phyloP scores from a whole-genome alignment of 2,113 vertebrate species.

The Cinclus cinclus region DNA sequence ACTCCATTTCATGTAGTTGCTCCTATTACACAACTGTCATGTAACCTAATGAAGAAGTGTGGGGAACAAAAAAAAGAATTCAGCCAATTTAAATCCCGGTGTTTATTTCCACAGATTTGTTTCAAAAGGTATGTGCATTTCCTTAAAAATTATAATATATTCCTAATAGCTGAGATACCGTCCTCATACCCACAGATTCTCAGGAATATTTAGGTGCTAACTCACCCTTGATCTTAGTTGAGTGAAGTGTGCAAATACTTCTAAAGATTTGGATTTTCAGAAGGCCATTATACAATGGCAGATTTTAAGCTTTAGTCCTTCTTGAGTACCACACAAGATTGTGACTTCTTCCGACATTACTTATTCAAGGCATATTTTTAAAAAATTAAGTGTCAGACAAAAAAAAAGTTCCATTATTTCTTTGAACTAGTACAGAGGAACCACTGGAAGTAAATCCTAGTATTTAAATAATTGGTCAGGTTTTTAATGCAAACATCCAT shows the following conservation, averaged over 20 bases:
- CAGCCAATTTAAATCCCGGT: background rate
- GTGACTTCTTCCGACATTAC: background rate
- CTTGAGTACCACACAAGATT: background rate
- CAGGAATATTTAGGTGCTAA: background rate
- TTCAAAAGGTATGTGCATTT: background rate
- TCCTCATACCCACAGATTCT: background rate
- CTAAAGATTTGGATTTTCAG: background rate
- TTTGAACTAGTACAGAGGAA: background rate
- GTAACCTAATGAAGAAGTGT: background rate
- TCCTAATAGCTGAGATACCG: background rate
- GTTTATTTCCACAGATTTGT: background rate
- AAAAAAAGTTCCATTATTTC: background rate
- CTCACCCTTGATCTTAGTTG: background rate
- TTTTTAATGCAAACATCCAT: background rate
- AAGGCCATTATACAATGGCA: background rate
- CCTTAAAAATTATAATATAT: background rate
- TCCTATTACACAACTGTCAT: background rate
- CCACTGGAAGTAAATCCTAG: background rate
- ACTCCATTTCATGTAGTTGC: accelerated
- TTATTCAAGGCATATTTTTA: background rate
- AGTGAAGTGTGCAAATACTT: background rate
- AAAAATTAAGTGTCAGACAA: background rate
- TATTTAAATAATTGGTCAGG: background rate
- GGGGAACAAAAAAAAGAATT: too few relatives aligned
- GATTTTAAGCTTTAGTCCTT: background rate